These are phyloP conservation scores for Ophiothrix spiculata DNA, from an alignment of 35 echinoderm and acorn worm species.

Conservation along the genomic window DNA sequence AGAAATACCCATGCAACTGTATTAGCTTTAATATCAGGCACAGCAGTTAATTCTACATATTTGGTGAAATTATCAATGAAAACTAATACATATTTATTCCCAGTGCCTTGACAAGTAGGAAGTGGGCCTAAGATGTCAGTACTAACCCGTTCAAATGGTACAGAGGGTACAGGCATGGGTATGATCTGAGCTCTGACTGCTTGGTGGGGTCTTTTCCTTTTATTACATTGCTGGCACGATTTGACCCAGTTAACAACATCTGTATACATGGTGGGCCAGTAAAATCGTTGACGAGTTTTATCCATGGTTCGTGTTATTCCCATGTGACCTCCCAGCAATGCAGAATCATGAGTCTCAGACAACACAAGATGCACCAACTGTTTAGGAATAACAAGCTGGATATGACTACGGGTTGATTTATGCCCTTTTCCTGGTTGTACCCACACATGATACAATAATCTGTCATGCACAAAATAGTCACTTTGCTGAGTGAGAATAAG, in stretches of 20 bases:
- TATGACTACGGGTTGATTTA: slow-evolving; percentile 4
- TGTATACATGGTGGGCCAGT: slow-evolving; percentile 39
- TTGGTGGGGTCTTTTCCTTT: slow-evolving; percentile 13
- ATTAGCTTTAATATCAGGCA: slow-evolving; percentile 29
- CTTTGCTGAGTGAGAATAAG: no score
- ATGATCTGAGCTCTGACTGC: slow-evolving; percentile 21
- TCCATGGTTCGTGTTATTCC: slow-evolving; percentile 57
- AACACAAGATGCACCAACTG: not conserved
- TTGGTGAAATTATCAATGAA: slow-evolving; percentile 60
- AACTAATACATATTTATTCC: slow-evolving; percentile 45
- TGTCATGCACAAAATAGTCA: slow-evolving; percentile 41
- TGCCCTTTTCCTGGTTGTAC: slow-evolving; percentile 23
- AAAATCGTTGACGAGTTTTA: slow-evolving; percentile 41
- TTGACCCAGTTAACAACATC: slow-evolving; percentile 58
- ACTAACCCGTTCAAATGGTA: slow-evolving; percentile 33
- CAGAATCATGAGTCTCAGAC: slow-evolving; percentile 48
- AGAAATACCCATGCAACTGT: slow-evolving; percentile 44
- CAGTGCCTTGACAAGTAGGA: slow-evolving; percentile 30
- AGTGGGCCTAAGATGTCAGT: slow-evolving; percentile 56
- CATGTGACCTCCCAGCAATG: slow-evolving; percentile 36
- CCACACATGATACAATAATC: slow-evolving; percentile 50
- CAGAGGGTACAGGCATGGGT: slow-evolving; percentile 37
- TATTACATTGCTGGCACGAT: slow-evolving; percentile 50
- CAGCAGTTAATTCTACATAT: slow-evolving; percentile 48
- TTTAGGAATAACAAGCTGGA: slow-evolving; percentile 49